Conservation (phyloP, 1,140 invertebrate species). For the Uloborus diversus region DNA sequence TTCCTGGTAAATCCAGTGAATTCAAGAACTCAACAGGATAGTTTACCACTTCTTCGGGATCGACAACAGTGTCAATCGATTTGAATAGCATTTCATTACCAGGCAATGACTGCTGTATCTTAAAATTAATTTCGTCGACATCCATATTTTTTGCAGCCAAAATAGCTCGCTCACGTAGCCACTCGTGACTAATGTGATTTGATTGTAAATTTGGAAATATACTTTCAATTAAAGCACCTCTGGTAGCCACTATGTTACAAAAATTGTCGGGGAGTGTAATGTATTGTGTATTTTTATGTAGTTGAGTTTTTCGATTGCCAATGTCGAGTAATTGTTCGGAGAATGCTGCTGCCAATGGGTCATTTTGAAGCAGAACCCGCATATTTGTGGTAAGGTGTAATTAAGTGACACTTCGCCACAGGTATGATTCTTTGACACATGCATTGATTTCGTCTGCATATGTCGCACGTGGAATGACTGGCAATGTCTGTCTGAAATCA, state of each 20-base stretch:
- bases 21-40: too few relatives aligned
- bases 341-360: conserved; percentile 1
- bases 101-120: conserved; percentile 54
- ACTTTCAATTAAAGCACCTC: neutral
- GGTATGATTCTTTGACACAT: neutral
- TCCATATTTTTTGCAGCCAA: conserved; percentile 44
- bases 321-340: conserved; percentile 19
- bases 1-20: too few relatives aligned
- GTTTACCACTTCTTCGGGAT: too few relatives aligned
- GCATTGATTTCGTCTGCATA: neutral
- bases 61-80: too few relatives aligned
- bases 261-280: neutral
- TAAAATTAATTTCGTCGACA: conserved; percentile 27
- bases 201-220: neutral
- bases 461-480: neutral
- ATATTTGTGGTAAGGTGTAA: conserved; percentile 52
- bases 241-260: neutral
- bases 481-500: neutral
- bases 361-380: conserved; percentile 26
- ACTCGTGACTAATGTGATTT: conserved; percentile 3
- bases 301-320: conserved; percentile 1
- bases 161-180: conserved; percentile 23
- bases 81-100: conserved; percentile 58
- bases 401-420: neutral
- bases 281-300: conserved; percentile 6